Conservation (phyloP, 2,113 vertebrate genomes). For the Syngnathus floridae region DNA sequence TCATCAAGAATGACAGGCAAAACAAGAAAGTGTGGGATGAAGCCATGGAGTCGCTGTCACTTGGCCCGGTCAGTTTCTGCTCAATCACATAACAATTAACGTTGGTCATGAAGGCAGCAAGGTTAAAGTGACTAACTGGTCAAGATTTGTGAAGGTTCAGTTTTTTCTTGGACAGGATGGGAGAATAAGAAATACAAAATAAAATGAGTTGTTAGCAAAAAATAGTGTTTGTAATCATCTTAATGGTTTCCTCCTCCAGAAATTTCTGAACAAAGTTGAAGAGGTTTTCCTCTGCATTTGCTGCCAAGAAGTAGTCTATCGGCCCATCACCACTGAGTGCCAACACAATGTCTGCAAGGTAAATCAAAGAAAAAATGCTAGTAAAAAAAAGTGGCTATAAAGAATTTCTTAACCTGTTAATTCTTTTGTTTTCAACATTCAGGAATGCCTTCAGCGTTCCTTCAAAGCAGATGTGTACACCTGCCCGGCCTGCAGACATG, state of each 20-base stretch:
- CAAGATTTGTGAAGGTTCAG: not conserved
- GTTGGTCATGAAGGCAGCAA: not conserved
- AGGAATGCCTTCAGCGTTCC: conserved; percentile 94
- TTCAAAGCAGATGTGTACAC: conserved; percentile 90
- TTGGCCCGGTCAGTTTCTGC: conserved; percentile 70
- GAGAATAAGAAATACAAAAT: not conserved
- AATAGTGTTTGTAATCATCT: not conserved
- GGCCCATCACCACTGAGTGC: conserved; percentile 88
- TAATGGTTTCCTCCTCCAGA: conserved; percentile 62
- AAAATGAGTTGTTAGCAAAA: not conserved
- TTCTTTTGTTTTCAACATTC: not conserved
- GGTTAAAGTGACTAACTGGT: not conserved
- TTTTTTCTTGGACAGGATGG: not conserved
- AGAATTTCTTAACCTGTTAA: not conserved
- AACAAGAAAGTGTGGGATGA: conserved; percentile 93
- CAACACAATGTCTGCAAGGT: conserved; percentile 97
- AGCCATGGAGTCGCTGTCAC: conserved; percentile 80
- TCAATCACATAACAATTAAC: not conserved
- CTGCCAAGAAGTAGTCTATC: conserved; percentile 92
- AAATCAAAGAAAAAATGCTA: conserved; percentile 29
- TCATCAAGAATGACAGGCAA: conserved; percentile 81
- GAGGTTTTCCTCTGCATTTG: conserved; percentile 93
- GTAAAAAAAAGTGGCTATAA: not conserved
- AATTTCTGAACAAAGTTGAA: conserved; percentile 88
- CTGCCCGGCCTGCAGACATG: conserved; percentile 88